These are phyloP conservation scores for Petromus typicus DNA, from an alignment of 2,113 vertebrate species.

Conservation along the genomic window DNA sequence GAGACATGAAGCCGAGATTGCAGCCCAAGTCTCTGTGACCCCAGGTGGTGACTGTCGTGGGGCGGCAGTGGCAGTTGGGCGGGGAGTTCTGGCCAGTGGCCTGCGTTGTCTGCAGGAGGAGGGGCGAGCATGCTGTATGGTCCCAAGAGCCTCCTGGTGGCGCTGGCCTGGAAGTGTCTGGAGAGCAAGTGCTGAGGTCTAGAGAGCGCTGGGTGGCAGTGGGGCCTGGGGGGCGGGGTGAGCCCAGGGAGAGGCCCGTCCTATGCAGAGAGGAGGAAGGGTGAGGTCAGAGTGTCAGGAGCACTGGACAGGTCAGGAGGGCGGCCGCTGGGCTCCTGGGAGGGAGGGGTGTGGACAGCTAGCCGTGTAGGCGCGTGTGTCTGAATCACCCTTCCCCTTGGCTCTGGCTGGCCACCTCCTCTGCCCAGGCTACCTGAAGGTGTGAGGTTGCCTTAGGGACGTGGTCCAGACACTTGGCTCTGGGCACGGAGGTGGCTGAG, in stretches of 20 bases:
- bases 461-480: slow-evolving; percentile 33
- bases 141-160: background rate
- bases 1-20: background rate
- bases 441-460: slow-evolving; percentile 1
- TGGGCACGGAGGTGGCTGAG: slow-evolving; percentile 28
- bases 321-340: background rate
- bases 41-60: background rate
- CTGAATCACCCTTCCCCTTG: slow-evolving; percentile 72
- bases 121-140: too few relatives aligned
- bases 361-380: background rate
- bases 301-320: background rate
- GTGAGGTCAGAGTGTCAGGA: background rate
- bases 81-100: background rate
- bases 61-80: too few relatives aligned
- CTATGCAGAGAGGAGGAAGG: background rate
- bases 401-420: slow-evolving; percentile 51
- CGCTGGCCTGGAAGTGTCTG: background rate
- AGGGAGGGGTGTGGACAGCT: slow-evolving; percentile 52
- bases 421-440: slow-evolving; percentile 54
- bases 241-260: background rate
- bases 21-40: background rate
- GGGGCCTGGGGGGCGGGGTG: background rate
- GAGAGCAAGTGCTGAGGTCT: background rate
- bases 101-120: background rate
- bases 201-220: background rate